Base-by-base conservation (phyloP, 2,797 vertebrate genomes). In the Galago senegalensis region DNA sequence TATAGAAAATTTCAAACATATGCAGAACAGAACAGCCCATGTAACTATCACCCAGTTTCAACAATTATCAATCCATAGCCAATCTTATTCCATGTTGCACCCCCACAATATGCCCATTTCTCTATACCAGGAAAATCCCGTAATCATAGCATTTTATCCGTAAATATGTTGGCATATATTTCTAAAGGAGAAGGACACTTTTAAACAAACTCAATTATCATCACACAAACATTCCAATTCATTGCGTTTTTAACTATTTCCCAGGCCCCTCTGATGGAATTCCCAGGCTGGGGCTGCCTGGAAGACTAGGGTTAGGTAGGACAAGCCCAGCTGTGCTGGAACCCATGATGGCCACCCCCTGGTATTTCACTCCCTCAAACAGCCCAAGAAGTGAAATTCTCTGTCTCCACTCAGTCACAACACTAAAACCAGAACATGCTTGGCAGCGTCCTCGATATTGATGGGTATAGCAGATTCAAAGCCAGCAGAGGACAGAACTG, bases 401-500 rank as follows among this genome's bases (percentile, higher is more conserved):
- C 58, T 31, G 12, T 46, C 34, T 95, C 82, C 49, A 5, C 73
- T 67, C 53, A 83, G 16, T 37, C 70, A 73, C 72, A 53, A n/a
- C 53, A n/a, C n/a, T 18, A 82, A 97, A 70, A 81, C 25, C 43
- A 9, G 1, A 92, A 27, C 2, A 6, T 61, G 79, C 84, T 94
- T 80, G 34, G 34, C 90, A 60, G 93, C 87, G 84, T 69, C 96
- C 96, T 94, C 49, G 20, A 43, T 40, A 84, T 80, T 94, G 82
- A 40, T 65, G n/a, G 46, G 11, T 76, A 92, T 89, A 96, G 97
- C 92, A 85, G 94, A 97, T 81, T 96, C 21, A 91, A 96, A 97
- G n/a, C 65, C 63, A 96, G 90, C 87, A 94, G 90, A 77, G 96
- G 95, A 95, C 72, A 97, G 94, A 97, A 91, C 3, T 97, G 96